A percentile compares a stretch with the other conserved stretches of the same genome.
These are phyloP conservation scores for Slavum lentiscoides DNA, from an alignment of 2,888 invertebrate species.

Conservation along the genomic window DNA sequence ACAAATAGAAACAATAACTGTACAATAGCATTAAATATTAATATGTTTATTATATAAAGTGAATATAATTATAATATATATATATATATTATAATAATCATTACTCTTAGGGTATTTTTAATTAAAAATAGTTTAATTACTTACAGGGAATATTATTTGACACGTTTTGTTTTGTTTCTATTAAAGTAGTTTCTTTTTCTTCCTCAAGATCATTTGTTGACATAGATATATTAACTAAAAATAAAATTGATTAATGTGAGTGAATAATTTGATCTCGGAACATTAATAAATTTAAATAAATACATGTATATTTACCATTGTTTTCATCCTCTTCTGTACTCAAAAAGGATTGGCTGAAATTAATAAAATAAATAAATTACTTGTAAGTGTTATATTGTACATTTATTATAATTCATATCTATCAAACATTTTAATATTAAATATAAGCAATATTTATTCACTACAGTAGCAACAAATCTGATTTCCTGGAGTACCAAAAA, in stretches of 20 bases:
- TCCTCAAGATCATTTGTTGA: background rate
- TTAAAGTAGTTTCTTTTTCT: background rate
- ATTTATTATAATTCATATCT: too few relatives aligned
- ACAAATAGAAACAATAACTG: too few relatives aligned
- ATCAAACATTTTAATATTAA: too few relatives aligned
- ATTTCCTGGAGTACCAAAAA: too few relatives aligned
- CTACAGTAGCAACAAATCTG: too few relatives aligned
- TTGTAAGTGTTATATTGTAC: background rate
- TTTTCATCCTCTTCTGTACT: background rate
- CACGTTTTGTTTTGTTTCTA: constrained; percentile 10
- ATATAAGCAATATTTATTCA: too few relatives aligned
- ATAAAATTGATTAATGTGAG: background rate
- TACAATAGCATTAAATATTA: background rate
- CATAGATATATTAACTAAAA: background rate
- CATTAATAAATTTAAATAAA: background rate
- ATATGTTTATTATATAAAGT: background rate
- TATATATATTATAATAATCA: background rate
- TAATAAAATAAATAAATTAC: background rate
- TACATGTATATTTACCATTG: constrained; percentile 1
- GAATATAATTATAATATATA: background rate
- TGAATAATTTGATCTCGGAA: background rate
- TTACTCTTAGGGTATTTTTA: too few relatives aligned
- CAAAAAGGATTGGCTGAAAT: constrained; percentile 6
- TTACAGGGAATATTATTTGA: background rate
- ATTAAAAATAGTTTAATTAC: background rate